A percentile compares a stretch with the other conserved stretches of the same genome.
phyloP scores from a whole-genome alignment of 2,797 vertebrate species.

The Monodelphis domestica region DNA sequence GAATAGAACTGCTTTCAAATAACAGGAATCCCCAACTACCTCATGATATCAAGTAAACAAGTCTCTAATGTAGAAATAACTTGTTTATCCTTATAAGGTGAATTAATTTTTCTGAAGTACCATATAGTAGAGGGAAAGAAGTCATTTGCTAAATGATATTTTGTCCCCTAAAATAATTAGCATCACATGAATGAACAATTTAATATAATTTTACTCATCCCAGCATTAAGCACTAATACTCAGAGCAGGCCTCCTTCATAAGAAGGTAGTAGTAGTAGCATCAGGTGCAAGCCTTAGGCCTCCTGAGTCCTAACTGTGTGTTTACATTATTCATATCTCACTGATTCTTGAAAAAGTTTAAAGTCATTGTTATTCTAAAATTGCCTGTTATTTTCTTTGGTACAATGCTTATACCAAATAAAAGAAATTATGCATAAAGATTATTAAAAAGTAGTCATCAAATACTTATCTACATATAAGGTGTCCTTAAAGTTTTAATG shows the following conservation, averaged over 20 bases:
- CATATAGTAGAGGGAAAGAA: slow-evolving; percentile 41
- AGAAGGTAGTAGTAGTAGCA: slow-evolving; percentile 35
- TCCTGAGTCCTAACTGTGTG: slow-evolving; percentile 43
- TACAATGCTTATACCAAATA: slow-evolving; percentile 34
- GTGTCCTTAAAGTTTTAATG: not conserved
- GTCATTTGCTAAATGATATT: slow-evolving; percentile 66
- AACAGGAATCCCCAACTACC: slow-evolving; percentile 52
- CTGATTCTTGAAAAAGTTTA: slow-evolving; percentile 53
- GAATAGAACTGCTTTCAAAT: slow-evolving; percentile 54
- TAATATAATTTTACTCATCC: slow-evolving; percentile 61
- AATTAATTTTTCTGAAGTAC: slow-evolving; percentile 62
- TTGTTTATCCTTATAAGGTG: slow-evolving; percentile 61
- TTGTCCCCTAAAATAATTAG: slow-evolving; percentile 66
- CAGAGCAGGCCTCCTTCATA: slow-evolving; percentile 16
- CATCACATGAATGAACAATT: slow-evolving; percentile 54
- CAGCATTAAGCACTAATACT: slow-evolving; percentile 56
- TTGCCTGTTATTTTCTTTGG: slow-evolving; percentile 47
- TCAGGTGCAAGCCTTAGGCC: slow-evolving; percentile 26
- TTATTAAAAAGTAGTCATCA: not conserved
- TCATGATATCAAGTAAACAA: slow-evolving; percentile 50
- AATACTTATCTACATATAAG: not conserved
- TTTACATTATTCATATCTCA: slow-evolving; percentile 39
- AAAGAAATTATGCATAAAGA: slow-evolving; percentile 47
- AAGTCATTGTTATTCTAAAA: slow-evolving; percentile 38
- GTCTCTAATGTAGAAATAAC: slow-evolving; percentile 58